Evolutionary conservation across 2,888 invertebrate genomes (phyloP), one percentile per base, ranked within the genome.

Genomic region (Colostygia pectinataria): DNA sequence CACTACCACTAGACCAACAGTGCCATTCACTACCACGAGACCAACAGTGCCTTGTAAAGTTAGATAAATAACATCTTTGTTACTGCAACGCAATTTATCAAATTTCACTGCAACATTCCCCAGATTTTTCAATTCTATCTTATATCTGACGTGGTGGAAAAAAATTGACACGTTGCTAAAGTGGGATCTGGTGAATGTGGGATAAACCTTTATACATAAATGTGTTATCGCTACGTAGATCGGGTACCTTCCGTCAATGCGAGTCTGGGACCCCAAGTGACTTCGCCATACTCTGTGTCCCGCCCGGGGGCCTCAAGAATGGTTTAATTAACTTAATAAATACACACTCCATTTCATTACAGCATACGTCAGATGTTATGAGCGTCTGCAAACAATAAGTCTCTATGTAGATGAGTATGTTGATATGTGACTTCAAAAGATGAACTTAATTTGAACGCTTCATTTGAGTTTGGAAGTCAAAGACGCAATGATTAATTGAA

Each of bases 301-400:
- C 48, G 52, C 58, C 63, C 50, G 55, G 53, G 55, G 68, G 66
- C 68, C 68, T 71, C 85, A 84, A 83, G 85, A 79, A 80, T 74
- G 80, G 72, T 77, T 88, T 90, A 87, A 89, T 90, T 90, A 90
- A 89, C 83, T 85, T 87, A 89, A 89, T 90, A 90, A 86, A 89
- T 84, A 89, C 83, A 81, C 86, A 83, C 84, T 86, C 81, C 79
- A 81, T 84, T 88, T 87, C 82, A 88, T 89, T 87, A 87, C 72
- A 70, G 82, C 81, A 87, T 89, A 84, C 86, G 88, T 88, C 87
- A 85, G 80, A 87, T 85, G 74, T 83, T 84, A 84, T 84, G 83
- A 83, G 65, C 77, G 70, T 77, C 68, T 66, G 61, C 57, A 56
- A 61, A 57, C 57, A 59, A 57, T 58, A 39, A 40, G 33, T 28